phyloP scores from a whole-genome alignment of 2,797 vertebrate species.

The Cyclopterus lumpus region DNA sequence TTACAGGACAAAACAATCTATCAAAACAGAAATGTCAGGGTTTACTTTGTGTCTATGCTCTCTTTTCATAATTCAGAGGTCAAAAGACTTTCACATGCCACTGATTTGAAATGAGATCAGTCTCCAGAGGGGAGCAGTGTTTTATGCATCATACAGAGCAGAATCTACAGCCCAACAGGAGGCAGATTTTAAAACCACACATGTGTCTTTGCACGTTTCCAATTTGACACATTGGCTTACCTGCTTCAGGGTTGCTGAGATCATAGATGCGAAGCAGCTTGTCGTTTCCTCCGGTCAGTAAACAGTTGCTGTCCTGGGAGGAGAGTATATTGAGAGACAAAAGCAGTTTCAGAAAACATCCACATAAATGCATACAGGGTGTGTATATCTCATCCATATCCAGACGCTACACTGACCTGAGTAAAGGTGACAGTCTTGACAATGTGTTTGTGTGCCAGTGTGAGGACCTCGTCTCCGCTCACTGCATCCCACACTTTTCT shows the following conservation, averaged over 20 bases:
- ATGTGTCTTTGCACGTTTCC: not conserved
- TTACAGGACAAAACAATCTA: not conserved
- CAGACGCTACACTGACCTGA: constrained; percentile 82
- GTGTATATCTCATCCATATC: not conserved
- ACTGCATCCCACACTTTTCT: constrained; percentile 99
- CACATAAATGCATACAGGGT: not conserved
- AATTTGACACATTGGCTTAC: constrained; percentile 71
- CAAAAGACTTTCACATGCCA: not conserved
- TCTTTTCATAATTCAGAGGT: not conserved
- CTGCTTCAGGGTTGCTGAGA: constrained; percentile 92
- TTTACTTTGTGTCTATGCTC: not conserved
- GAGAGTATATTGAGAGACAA: not conserved
- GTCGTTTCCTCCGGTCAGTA: constrained; percentile 96
- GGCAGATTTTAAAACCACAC: too few species aligned
- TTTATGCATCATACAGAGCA: not conserved
- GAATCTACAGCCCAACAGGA: not conserved
- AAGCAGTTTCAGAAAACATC: not conserved
- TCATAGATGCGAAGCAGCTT: constrained; percentile 97
- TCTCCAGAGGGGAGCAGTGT: not conserved
- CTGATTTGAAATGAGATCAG: not conserved
- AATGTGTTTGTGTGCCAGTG: constrained; percentile 98
- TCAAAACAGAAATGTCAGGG: not conserved
- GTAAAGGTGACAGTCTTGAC: constrained; percentile 97
- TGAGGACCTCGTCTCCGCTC: constrained; percentile 94
- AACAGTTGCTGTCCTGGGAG: constrained; percentile 91